These are phyloP conservation scores for Gandaritis pyraliata DNA, from an alignment of 2,888 invertebrate species.

Conservation along the genomic window DNA sequence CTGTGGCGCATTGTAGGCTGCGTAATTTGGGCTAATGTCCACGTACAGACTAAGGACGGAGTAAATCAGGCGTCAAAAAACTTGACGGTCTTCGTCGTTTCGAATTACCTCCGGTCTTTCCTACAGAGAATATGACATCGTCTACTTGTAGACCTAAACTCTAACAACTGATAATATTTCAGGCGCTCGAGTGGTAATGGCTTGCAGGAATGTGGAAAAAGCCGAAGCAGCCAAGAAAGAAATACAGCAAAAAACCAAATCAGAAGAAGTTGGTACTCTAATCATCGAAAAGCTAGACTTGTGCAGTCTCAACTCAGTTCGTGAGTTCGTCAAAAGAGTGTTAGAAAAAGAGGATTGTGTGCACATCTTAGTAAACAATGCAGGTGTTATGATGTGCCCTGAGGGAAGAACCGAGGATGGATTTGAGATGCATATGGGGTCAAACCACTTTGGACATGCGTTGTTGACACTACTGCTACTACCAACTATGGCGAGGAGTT, in stretches of 20 bases:
- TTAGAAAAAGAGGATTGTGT: slow-evolving; percentile 74
- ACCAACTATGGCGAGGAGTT: slow-evolving; percentile 83
- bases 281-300: slow-evolving; percentile 82
- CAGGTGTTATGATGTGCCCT: slow-evolving; percentile 88
- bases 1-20: too few species aligned
- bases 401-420: slow-evolving; percentile 86
- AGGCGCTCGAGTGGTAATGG: slow-evolving; percentile 82
- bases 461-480: slow-evolving; percentile 85
- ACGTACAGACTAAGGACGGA: background rate
- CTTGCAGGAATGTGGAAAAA: slow-evolving; percentile 72
- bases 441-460: slow-evolving; percentile 88
- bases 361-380: slow-evolving; percentile 87
- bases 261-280: slow-evolving; percentile 51
- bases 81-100: background rate
- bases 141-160: background rate
- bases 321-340: slow-evolving; percentile 77
- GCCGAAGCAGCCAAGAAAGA: slow-evolving; percentile 81
- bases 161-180: slow-evolving; percentile 28
- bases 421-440: slow-evolving; percentile 87
- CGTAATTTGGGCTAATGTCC: background rate
- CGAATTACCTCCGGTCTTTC: background rate
- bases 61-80: background rate
- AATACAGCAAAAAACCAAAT: slow-evolving; percentile 61
- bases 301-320: slow-evolving; percentile 81
- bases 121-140: too few species aligned